Percentiles rank a stretch among this genome's conserved stretches.
phyloP scores from a whole-genome alignment of 2,113 vertebrate species.

The Eublepharis macularius region DNA sequence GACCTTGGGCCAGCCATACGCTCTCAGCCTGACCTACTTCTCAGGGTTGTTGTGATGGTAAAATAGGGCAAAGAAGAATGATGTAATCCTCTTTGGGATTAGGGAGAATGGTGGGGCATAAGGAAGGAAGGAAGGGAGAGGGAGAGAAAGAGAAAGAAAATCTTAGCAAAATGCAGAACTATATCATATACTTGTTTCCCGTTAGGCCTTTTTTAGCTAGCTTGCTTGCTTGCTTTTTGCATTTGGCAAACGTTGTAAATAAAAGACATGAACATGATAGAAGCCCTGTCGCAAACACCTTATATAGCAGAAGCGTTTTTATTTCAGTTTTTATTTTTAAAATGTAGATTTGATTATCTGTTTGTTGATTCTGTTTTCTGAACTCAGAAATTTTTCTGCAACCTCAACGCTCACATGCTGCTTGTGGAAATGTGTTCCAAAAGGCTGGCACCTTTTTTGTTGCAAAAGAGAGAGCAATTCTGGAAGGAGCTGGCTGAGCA shows the following conservation, averaged over 20 bases:
- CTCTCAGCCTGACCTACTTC: no score
- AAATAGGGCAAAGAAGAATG: no score
- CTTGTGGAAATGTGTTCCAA: slow-evolving; percentile 70
- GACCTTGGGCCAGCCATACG: no score
- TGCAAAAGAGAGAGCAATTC: slow-evolving; percentile 65
- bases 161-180: neutral
- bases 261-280: neutral
- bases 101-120: no score
- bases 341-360: neutral
- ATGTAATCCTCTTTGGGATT: no score
- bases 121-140: no score
- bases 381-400: slow-evolving; percentile 82
- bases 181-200: no score
- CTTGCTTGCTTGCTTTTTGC: neutral
- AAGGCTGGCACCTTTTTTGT: slow-evolving; percentile 66
- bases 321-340: neutral
- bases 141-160: no score
- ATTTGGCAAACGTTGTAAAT: neutral
- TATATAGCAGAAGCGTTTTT: neutral
- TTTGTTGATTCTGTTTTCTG: slow-evolving; percentile 3
- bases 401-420: slow-evolving; percentile 70
- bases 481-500: slow-evolving; percentile 72
- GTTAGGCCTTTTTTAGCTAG: no score
- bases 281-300: neutral
- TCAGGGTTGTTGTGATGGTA: no score